Percentiles rank a stretch among this genome's conserved stretches.
These are phyloP conservation scores for Homarus americanus DNA, from an alignment of 1,140 invertebrate genomes.

Conservation along the genomic window DNA sequence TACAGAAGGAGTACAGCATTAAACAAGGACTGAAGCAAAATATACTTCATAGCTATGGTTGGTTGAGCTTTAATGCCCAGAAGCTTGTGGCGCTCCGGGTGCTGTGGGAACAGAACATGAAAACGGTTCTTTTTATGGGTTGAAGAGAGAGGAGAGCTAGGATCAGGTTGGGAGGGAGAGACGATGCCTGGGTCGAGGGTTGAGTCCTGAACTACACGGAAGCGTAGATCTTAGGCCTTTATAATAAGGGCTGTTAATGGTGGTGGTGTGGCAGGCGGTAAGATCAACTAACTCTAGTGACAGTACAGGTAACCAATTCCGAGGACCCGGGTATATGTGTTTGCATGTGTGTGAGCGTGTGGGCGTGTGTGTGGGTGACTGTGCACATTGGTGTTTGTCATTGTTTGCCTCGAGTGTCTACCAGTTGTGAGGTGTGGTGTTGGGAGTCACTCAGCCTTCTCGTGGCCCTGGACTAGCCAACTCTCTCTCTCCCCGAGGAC, in stretches of 20 bases:
- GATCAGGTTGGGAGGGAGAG: conserved; percentile 42
- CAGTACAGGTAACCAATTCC: conserved; percentile 47
- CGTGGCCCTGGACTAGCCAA: conserved; percentile 39
- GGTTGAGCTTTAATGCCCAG: conserved; percentile 3
- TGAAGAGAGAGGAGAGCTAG: neutral
- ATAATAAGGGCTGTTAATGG: neutral
- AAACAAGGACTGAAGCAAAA: conserved; percentile 27
- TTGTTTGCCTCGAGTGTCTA: neutral
- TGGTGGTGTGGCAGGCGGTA: neutral
- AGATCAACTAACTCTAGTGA: conserved; percentile 21
- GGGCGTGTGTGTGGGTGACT: neutral
- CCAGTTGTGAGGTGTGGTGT: neutral
- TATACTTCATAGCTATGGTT: neutral
- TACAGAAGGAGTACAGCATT: neutral
- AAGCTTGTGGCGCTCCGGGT: conserved; percentile 30
- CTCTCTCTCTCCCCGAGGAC: conserved; percentile 49
- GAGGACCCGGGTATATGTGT: conserved; percentile 34
- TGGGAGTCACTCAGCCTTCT: conserved; percentile 10
- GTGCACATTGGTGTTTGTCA: neutral
- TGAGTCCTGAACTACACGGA: conserved; percentile 38
- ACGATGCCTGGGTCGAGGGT: conserved; percentile 49
- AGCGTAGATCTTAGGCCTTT: conserved; percentile 22
- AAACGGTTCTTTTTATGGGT: neutral
- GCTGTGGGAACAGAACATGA: neutral
- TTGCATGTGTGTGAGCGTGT: neutral